Conservation (phyloP, 1,140 invertebrate species). For the Diorhabda elongata region DNA sequence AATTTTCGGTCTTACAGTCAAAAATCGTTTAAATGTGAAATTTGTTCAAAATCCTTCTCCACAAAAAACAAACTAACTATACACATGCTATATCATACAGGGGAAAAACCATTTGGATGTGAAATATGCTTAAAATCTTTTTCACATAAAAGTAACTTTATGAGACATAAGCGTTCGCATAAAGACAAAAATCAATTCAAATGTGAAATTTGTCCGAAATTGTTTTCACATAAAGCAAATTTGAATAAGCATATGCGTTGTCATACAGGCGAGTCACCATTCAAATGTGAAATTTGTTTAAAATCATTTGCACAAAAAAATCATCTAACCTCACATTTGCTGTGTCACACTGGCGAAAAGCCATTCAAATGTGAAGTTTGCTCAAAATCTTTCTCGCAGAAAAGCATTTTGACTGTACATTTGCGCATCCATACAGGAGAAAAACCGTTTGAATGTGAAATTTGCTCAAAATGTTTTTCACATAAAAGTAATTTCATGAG, state of each 20-base stretch:
- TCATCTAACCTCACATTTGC: neutral
- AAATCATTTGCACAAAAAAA: neutral
- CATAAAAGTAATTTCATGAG: neutral
- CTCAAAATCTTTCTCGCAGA: neutral
- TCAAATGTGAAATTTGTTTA: neutral
- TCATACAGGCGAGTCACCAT: neutral
- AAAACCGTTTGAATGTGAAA: constrained; percentile 4
- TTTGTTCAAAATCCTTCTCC: neutral
- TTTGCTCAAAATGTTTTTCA: constrained; percentile 8
- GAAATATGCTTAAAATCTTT: neutral
- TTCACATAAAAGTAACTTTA: neutral
- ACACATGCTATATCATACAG: neutral
- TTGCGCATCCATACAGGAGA: neutral
- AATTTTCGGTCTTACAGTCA: neutral
- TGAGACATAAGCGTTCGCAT: neutral
- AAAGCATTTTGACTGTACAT: neutral
- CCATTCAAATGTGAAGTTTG: constrained; percentile 8
- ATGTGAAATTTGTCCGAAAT: neutral
- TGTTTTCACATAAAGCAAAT: neutral
- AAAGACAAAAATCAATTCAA: neutral
- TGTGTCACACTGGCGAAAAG: neutral
- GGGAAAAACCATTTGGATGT: neutral
- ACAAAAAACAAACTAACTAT: neutral
- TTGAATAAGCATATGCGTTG: neutral
- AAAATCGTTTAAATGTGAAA: neutral